Conservation (phyloP, 2,797 vertebrate genomes). For the Gambusia yucatana region DNA sequence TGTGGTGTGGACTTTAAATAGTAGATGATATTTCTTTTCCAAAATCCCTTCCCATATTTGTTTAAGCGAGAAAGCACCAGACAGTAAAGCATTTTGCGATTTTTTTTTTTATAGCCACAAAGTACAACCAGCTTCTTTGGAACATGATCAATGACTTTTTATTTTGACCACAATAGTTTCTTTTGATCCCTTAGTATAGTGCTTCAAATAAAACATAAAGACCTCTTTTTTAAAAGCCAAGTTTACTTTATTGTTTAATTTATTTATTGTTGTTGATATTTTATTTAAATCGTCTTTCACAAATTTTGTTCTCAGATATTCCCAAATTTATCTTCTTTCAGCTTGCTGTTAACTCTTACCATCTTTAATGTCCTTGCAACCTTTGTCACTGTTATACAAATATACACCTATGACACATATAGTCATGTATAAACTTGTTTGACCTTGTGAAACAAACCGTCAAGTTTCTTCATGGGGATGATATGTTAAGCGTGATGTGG, state of each 20-base stretch:
- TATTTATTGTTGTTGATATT: background rate
- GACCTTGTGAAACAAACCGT: no score
- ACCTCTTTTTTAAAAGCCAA: background rate
- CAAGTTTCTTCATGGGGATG: background rate
- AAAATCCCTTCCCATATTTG: constrained; percentile 35
- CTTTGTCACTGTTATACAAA: no score
- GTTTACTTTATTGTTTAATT: background rate
- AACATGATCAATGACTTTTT: constrained; percentile 32
- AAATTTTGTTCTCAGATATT: background rate
- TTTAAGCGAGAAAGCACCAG: constrained; percentile 36
- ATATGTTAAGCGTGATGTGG: background rate
- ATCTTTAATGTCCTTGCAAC: background rate
- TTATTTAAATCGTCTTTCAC: background rate
- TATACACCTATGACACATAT: no score
- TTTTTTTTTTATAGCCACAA: constrained; percentile 12
- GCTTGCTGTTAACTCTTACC: background rate
- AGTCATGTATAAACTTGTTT: no score
- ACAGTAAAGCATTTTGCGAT: constrained; percentile 27
- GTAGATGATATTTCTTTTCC: constrained; percentile 61
- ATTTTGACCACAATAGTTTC: constrained; percentile 15
- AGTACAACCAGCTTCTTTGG: constrained; percentile 25
- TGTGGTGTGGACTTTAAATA: constrained; percentile 69
- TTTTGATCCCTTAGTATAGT: constrained; percentile 2
- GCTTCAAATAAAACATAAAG: background rate
- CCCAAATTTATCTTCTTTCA: background rate